These are phyloP conservation scores for Beroe ovata DNA, from an alignment of 37 sponge, comb jelly and placozoan species.

Conservation along the genomic window DNA sequence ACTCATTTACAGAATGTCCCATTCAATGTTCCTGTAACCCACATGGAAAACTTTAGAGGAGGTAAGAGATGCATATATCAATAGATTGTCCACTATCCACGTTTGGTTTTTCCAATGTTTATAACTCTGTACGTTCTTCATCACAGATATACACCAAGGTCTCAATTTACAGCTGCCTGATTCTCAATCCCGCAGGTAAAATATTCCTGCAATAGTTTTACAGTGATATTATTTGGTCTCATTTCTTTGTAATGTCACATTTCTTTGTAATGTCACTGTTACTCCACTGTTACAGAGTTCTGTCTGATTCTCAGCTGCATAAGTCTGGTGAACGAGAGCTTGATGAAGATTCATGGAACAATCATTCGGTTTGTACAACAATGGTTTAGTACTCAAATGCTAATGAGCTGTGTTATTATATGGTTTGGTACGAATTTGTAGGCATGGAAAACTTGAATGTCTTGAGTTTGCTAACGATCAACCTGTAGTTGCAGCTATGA, in stretches of 20 bases:
- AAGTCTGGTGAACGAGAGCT: slow-evolving; percentile 11
- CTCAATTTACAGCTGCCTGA: slow-evolving; percentile 46
- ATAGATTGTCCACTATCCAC: neutral
- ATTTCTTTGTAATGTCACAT: too few relatives aligned
- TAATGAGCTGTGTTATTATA: too few relatives aligned
- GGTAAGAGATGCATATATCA: neutral
- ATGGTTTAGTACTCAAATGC: too few relatives aligned
- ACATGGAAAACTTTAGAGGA: neutral
- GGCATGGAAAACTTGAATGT: too few relatives aligned
- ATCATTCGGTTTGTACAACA: slow-evolving; percentile 41
- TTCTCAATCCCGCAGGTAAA: neutral
- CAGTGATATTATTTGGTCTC: too few relatives aligned
- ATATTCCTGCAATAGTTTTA: too few relatives aligned
- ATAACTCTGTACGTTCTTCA: too few relatives aligned
- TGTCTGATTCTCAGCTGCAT: slow-evolving; percentile 57
- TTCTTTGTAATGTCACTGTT: too few relatives aligned
- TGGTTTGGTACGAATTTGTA: too few relatives aligned
- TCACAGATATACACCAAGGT: slow-evolving; percentile 53
- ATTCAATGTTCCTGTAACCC: neutral
- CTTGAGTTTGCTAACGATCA: too few relatives aligned
- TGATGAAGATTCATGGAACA: slow-evolving; percentile 26
- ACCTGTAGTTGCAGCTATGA: too few relatives aligned
- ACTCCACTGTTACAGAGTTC: slow-evolving; percentile 38
- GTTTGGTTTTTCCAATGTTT: too few relatives aligned
- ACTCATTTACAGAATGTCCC: neutral